These are phyloP conservation scores for Bovichtus diacanthus DNA, from an alignment of 2,797 vertebrate species.

Conservation along the genomic window DNA sequence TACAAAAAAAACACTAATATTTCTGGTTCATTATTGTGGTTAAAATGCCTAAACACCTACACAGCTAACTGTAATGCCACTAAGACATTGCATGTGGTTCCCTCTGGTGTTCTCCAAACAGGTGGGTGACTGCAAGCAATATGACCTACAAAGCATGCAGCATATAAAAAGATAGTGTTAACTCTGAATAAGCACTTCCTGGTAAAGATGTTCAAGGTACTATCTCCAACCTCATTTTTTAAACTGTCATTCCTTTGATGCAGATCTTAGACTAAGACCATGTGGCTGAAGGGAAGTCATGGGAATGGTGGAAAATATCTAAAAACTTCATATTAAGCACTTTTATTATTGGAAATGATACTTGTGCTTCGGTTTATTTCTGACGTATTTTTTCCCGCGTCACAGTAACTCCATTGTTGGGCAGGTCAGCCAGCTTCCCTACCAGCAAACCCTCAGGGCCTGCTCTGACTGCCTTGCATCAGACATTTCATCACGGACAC, in stretches of 20 bases:
- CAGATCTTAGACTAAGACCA: background rate
- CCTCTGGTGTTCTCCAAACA: slow-evolving; percentile 55
- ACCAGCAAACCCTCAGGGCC: slow-evolving; percentile 22
- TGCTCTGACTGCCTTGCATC: slow-evolving; percentile 29
- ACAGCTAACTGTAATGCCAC: background rate
- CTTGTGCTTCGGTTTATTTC: slow-evolving; percentile 2
- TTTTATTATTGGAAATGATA: slow-evolving; percentile 23
- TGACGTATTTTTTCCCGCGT: slow-evolving; percentile 17
- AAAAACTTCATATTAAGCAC: background rate
- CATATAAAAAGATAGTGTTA: slow-evolving; percentile 66
- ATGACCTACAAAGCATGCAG: slow-evolving; percentile 67
- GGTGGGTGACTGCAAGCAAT: slow-evolving; percentile 60
- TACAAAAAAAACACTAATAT: background rate
- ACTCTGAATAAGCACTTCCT: slow-evolving; percentile 48
- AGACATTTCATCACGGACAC: slow-evolving; percentile 62
- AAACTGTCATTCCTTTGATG: background rate
- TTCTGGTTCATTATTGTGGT: background rate
- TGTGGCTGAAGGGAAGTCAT: slow-evolving; percentile 12
- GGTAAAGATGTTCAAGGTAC: slow-evolving; percentile 54
- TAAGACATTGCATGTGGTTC: slow-evolving; percentile 11
- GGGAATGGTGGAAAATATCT: background rate
- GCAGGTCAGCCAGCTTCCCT: slow-evolving; percentile 16
- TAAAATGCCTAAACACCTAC: slow-evolving; percentile 17
- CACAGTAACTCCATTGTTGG: slow-evolving; percentile 56
- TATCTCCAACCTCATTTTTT: background rate